Evolutionary conservation across 2,797 vertebrate genomes (phyloP).

Genomic region (Phoxinus dragarum): DNA sequence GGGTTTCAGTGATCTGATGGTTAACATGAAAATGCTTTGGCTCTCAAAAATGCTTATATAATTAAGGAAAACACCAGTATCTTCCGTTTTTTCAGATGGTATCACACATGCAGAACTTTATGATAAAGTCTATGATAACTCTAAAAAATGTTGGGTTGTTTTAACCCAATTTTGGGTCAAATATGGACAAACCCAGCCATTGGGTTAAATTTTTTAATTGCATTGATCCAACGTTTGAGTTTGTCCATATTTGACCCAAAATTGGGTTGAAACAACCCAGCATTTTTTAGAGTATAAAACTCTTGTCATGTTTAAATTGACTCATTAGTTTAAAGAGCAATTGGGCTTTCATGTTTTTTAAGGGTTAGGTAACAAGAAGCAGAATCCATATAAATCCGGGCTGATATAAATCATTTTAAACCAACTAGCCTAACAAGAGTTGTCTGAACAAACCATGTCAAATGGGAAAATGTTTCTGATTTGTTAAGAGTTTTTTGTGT

Average conservation of each 20-base stretch:
- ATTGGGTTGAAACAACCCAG: too few species aligned
- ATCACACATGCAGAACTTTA: constrained; percentile 5
- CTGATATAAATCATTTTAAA: background rate
- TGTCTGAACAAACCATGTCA: constrained; percentile 6
- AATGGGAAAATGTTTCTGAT: background rate
- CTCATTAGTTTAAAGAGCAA: too few species aligned
- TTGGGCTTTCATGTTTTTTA: too few species aligned
- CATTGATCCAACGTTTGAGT: too few species aligned
- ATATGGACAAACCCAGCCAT: too few species aligned
- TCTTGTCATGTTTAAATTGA: too few species aligned
- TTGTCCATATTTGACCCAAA: too few species aligned
- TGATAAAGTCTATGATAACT: background rate
- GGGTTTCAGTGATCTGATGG: background rate
- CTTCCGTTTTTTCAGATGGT: background rate
- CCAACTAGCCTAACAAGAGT: background rate
- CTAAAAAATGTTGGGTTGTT: too few species aligned
- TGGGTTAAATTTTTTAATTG: too few species aligned
- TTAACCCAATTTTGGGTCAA: too few species aligned
- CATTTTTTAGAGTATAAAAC: too few species aligned
- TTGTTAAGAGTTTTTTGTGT: background rate
- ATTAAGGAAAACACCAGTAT: constrained; percentile 18
- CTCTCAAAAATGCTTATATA: constrained; percentile 13
- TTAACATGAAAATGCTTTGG: constrained; percentile 19
- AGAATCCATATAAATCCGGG: background rate
- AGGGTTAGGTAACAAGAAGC: background rate